phyloP scores from a whole-genome alignment of 2,888 invertebrate species.

The Zygaena filipendulae region DNA sequence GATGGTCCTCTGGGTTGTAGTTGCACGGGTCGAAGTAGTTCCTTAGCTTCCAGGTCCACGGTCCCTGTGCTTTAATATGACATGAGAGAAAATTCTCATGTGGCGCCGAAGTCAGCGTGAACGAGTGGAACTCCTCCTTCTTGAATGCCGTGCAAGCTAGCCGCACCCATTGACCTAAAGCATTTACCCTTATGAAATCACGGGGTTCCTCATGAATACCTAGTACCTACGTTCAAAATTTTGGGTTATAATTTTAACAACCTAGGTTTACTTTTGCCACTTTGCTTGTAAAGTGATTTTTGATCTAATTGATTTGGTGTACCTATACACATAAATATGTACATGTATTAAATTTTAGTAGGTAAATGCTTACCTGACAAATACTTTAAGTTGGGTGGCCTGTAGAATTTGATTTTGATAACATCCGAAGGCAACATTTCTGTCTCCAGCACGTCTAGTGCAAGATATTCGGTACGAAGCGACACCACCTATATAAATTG shows the following conservation, averaged over 20 bases:
- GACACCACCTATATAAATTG: conserved; percentile 84
- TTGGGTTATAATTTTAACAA: too few species aligned
- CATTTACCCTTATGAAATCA: too few species aligned
- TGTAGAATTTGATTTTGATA: conserved; percentile 93
- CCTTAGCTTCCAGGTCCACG: conserved; percentile 97
- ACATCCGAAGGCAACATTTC: conserved; percentile 94
- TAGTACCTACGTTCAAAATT: too few species aligned
- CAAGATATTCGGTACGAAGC: conserved; percentile 89
- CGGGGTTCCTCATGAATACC: too few species aligned
- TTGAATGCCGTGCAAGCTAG: conserved; percentile 91
- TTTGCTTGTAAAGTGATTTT: too few species aligned
- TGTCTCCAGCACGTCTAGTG: conserved; percentile 92
- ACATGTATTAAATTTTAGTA: too few species aligned
- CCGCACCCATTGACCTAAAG: conserved; percentile 89
- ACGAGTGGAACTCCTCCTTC: conserved; percentile 93
- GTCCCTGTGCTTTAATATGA: conserved; percentile 90
- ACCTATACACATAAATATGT: too few species aligned
- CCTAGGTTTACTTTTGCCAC: too few species aligned
- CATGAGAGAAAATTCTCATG: conserved; percentile 95
- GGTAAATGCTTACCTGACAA: conserved; percentile 73
- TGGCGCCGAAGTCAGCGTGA: conserved; percentile 95
- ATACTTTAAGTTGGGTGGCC: conserved; percentile 95
- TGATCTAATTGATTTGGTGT: too few species aligned
- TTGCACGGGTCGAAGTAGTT: conserved; percentile 96
- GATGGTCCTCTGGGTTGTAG: conserved; percentile 86